Evolutionary conservation across 2,888 invertebrate species (phyloP).

Genomic region (Andrena dorsata): DNA sequence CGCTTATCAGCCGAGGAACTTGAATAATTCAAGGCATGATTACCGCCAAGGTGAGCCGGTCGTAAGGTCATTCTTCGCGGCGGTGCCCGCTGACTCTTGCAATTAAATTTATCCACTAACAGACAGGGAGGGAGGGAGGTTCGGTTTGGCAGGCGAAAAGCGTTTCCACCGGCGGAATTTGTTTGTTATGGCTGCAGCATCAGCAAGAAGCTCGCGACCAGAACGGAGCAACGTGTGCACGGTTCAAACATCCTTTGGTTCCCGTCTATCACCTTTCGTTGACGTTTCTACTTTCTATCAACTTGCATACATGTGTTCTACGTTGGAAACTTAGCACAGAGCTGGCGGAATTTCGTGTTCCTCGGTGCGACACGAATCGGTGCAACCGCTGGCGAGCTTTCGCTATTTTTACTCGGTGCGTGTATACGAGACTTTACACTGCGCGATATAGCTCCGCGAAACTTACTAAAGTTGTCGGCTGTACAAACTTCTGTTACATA

Average conservation of each 20-base stretch:
- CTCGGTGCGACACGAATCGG: slow-evolving; percentile 32
- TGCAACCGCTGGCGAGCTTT: slow-evolving; percentile 37
- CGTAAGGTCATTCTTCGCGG: slow-evolving; percentile 56
- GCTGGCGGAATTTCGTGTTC: slow-evolving; percentile 32
- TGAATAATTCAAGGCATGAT: slow-evolving; percentile 66
- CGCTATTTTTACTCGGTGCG: slow-evolving; percentile 49
- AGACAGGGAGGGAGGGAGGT: slow-evolving; percentile 3
- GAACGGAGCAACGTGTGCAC: slow-evolving; percentile 9
- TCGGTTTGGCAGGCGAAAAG: slow-evolving; percentile 39
- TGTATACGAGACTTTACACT: neutral
- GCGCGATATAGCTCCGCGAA: slow-evolving; percentile 1
- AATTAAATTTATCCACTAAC: slow-evolving; percentile 56
- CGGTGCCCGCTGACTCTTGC: slow-evolving; percentile 31
- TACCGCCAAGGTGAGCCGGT: slow-evolving; percentile 65
- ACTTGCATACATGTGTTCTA: neutral
- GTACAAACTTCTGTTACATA: neutral
- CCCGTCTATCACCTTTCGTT: slow-evolving; percentile 32
- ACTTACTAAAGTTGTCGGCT: neutral
- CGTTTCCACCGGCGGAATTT: slow-evolving; percentile 49
- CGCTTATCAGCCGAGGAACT: slow-evolving; percentile 56
- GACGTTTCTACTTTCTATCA: neutral
- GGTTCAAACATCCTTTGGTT: slow-evolving; percentile 18
- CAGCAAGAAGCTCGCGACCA: slow-evolving; percentile 1
- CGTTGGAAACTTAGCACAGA: slow-evolving; percentile 13
- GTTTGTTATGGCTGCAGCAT: slow-evolving; percentile 55